Base-by-base conservation (phyloP, 2,113 vertebrate species). In the Stegastes partitus region DNA sequence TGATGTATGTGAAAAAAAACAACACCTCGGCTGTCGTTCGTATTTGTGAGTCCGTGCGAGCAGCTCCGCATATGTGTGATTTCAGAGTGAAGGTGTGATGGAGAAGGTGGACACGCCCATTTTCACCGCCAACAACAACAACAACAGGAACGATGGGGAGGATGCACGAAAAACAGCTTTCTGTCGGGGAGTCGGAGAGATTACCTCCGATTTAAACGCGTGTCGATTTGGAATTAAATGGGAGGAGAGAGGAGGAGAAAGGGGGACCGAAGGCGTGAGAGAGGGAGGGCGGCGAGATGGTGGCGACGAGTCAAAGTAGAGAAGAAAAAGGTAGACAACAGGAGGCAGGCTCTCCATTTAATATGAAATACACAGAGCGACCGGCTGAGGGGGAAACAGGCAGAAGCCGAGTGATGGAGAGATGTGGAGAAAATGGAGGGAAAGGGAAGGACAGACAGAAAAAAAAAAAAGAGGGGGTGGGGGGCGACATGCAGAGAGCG, bases 61-160 rank as follows among this genome's bases (percentile, higher is more conserved):
- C 37, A 14, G 23, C 23, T 15, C 5, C 0, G 5, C 22, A 15
- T 50, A 3, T 22, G 21, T 64, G 5, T 11, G 11, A 23, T 22
- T 78, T 76, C 15, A 75, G 16, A 45, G 8, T 6, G 10, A 68
- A 83, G 82, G 68, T 82, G 67, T 42, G 0, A 78, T 42, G 50
- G 56, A 79, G 64, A 78, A 71, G 61, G 79, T 14, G 79, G 90
- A 89, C 90, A 92, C 89, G 71, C 92, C 92, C 89, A 91, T 91
- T 89, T 79, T 79, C 19, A 50, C 50, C 10, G 3, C 62, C 22
- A 10, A 85, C 69, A 72, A 79, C 76, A 88, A 87, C 74, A 89
- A 84, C 64, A 87, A 78, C n/a, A 49, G 31, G 2, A 22, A 83
- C 15, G 50, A 53, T 51, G 8, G 18, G 25, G 16, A 28, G 25